Conservation (phyloP, 2,888 invertebrate species). For the Melanchra persicariae region DNA sequence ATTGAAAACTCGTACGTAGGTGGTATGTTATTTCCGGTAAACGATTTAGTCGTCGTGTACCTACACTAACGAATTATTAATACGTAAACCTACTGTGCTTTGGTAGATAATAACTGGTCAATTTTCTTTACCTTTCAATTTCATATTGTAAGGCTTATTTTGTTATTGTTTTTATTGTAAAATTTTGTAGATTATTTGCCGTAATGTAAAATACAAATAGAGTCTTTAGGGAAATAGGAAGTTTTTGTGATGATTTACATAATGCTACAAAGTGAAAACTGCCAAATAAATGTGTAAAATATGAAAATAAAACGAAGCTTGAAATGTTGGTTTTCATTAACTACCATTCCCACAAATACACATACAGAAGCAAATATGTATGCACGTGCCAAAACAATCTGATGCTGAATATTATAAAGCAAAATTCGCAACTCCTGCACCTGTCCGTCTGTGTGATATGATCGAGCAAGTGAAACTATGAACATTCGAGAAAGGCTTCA, state of each 20-base stretch:
- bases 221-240: constrained; percentile 67
- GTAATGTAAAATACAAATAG: constrained; percentile 63
- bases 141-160: constrained; percentile 60
- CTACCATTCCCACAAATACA: not conserved
- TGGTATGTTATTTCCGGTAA: constrained; percentile 57
- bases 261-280: constrained; percentile 80
- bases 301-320: constrained; percentile 83
- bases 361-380: not conserved
- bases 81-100: constrained; percentile 70
- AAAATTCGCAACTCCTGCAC: constrained; percentile 51
- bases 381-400: constrained; percentile 24
- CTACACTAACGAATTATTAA: constrained; percentile 57
- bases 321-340: constrained; percentile 52
- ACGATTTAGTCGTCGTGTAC: constrained; percentile 53
- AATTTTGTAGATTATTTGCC: constrained; percentile 56
- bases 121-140: constrained; percentile 45
- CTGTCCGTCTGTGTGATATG: constrained; percentile 37
- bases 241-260: constrained; percentile 75
- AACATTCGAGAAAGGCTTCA: constrained; percentile 43
- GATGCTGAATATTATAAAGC: constrained; percentile 22
- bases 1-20: constrained; percentile 63
- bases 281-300: constrained; percentile 86
- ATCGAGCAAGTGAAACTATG: constrained; percentile 49
- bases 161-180: constrained; percentile 38
- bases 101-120: constrained; percentile 66